A percentile compares a stretch with the other conserved stretches of the same genome.
Conservation (phyloP, 2,113 vertebrate species). For the Glaucidium brasilianum region DNA sequence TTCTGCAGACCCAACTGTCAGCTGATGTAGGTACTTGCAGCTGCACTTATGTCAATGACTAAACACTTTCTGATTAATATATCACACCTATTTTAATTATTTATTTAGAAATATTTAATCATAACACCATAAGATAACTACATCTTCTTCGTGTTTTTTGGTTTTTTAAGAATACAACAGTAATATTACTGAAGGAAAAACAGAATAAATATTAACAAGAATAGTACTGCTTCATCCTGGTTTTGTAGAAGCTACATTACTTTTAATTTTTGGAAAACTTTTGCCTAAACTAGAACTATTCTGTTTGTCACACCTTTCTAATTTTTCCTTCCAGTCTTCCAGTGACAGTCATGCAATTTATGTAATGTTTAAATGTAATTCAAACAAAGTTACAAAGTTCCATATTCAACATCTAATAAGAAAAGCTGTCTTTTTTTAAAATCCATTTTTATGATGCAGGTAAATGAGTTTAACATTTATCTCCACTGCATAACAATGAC, state of each 20-base stretch:
- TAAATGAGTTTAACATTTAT: background rate
- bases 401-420: background rate
- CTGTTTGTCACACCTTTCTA: background rate
- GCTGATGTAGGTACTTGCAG: background rate
- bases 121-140: background rate
- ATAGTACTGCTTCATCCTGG: background rate
- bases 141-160: background rate
- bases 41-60: background rate
- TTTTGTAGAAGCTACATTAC: background rate
- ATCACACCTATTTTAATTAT: background rate
- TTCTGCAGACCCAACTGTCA: background rate
- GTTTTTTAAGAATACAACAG: background rate
- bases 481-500: background rate
- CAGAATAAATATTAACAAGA: background rate
- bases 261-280: background rate
- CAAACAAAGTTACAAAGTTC: background rate
- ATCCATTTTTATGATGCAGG: background rate
- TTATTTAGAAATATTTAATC: background rate
- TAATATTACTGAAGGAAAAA: background rate
- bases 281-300: background rate
- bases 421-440: background rate
- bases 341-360: background rate
- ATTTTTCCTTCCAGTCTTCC: background rate
- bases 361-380: background rate
- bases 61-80: background rate